Evolutionary conservation across 1,140 invertebrate species (phyloP).

Genomic region (Drosophila ananassae): DNA sequence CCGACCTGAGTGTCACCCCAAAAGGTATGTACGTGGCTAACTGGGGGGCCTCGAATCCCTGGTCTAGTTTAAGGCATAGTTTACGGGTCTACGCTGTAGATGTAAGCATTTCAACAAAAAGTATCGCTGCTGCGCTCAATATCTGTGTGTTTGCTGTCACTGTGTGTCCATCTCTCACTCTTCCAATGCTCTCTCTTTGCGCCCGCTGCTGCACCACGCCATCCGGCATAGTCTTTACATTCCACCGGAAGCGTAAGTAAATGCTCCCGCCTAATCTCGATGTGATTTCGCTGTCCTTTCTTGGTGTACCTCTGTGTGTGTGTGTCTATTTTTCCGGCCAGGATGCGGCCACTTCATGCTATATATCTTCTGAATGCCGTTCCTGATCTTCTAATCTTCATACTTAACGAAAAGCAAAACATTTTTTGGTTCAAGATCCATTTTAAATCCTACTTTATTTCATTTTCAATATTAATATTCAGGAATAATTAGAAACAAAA

Average conservation of each 20-base stretch:
- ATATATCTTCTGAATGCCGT: constrained; percentile 21
- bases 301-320: constrained; percentile 41
- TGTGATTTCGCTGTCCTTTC: constrained; percentile 40
- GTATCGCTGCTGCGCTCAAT: constrained; percentile 19
- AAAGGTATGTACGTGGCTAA: constrained; percentile 89
- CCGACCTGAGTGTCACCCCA: constrained; percentile 95
- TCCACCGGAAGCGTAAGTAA: constrained; percentile 78
- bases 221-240: constrained; percentile 58
- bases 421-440: background rate
- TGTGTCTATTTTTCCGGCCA: constrained; percentile 13
- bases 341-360: constrained; percentile 9
- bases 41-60: background rate
- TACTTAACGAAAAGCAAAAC: too few relatives aligned
- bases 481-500: background rate
- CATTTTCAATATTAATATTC: too few relatives aligned
- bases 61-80: constrained; percentile 18
- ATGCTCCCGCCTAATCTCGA: constrained; percentile 39
- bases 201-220: constrained; percentile 62
- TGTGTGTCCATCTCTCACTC: constrained; percentile 37
- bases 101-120: constrained; percentile 11
- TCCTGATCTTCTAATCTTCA: background rate
- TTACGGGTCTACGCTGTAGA: constrained; percentile 15
- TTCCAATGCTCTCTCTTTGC: constrained; percentile 72
- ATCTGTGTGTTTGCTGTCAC: constrained; percentile 30
- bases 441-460: background rate